Percentiles rank a stretch among this genome's conserved stretches.
phyloP scores from a whole-genome alignment of 2,888 invertebrate species.

The Scaptomyza parva region DNA sequence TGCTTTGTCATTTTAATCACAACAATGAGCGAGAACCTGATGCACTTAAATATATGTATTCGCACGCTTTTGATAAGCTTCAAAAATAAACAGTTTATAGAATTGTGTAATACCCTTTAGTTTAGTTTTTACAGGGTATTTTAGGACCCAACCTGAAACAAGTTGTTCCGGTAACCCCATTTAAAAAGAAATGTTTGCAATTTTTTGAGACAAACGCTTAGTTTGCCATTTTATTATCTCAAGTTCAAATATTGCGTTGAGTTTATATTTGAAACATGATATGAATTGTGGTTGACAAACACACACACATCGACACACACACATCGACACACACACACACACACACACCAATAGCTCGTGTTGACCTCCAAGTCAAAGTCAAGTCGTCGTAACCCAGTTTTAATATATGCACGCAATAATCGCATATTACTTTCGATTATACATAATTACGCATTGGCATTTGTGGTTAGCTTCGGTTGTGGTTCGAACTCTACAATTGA shows the following conservation, averaged over 20 bases:
- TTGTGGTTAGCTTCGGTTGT: conserved; percentile 34
- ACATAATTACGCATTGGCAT: conserved; percentile 22
- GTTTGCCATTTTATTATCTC: conserved; percentile 38
- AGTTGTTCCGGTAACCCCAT: too few relatives aligned
- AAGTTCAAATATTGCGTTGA: conserved; percentile 42
- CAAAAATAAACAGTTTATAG: too few relatives aligned
- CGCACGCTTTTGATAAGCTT: conserved; percentile 26
- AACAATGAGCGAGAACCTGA: neutral
- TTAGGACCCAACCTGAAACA: neutral
- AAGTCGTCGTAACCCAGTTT: conserved; percentile 61
- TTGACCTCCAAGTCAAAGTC: conserved; percentile 66
- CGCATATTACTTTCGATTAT: conserved; percentile 17
- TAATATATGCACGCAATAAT: neutral
- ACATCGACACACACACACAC: conserved; percentile 5
- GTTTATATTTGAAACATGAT: conserved; percentile 30
- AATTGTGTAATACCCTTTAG: neutral
- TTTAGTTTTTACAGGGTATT: neutral
- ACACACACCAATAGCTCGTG: neutral
- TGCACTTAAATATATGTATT: conserved; percentile 7
- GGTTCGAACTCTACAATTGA: neutral
- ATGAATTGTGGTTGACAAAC: conserved; percentile 28
- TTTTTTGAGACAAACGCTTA: conserved; percentile 7
- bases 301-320: neutral
- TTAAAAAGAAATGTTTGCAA: neutral
- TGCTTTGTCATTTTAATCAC: conserved; percentile 3